Base-by-base conservation (phyloP, 2,888 invertebrate species). In the Drosophila melanosoma region DNA sequence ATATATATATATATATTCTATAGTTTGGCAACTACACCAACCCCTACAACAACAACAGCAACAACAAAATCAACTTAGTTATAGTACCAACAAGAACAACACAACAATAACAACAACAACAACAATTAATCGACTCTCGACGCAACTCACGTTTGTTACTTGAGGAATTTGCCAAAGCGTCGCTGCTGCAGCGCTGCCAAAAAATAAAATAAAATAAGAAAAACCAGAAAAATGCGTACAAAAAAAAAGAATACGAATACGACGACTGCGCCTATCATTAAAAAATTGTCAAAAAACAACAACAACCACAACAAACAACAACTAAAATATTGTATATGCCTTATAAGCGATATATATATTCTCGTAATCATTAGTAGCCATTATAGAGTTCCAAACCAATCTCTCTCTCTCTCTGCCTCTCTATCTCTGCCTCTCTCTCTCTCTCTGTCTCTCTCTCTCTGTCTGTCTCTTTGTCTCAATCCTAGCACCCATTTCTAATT, bases 141-240 rank as follows among this genome's bases (percentile, higher is more conserved):
- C 56, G 38, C 26, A 56, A 40, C 38, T 38, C 36, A 29, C 26
- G 38, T n/a, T 32, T 70, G 80, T 74, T 61, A 74, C 87, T 85
- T 89, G 90, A 79, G 90, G 91, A 91, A 86, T 89, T 90, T 90
- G 91, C 81, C 90, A 91, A 91, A 89, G 89, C 88, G 91, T 89
- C 80, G 79, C 87, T 81, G 87, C 89, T 89, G 80, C 83, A 74
- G 84, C 83, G 83, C 81, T 79, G 76, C 74, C 68, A 76, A 82
- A 75, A 66, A 63, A 60, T 64, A 67, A 57, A 45, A 36, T 32
- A 62, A 70, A 73, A 75, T 7, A 48, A 15, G 3, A 12, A 48
- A 48, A 52, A 40, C 40, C 40, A 40, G 6, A 52, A 52, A 60
- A 72, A 65, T 64, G 51, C 51, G 32, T 38, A 54, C 56, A 42